Percentiles rank a stretch among this genome's conserved stretches.
Conservation (phyloP, 2,888 invertebrate genomes). For the Heteromurus nitidus region DNA sequence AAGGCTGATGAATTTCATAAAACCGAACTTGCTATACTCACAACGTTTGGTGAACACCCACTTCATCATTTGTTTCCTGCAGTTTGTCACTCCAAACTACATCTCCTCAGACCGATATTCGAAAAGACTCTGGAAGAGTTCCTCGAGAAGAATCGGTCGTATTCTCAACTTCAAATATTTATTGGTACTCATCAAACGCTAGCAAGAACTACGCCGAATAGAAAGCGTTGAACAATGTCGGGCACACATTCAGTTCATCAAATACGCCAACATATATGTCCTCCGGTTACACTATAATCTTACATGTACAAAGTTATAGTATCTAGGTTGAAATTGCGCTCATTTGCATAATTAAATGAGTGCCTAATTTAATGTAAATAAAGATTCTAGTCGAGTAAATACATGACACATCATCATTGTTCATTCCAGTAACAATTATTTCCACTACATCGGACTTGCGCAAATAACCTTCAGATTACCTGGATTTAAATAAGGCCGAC, state of each 20-base stretch:
- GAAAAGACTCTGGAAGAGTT: conserved; percentile 77
- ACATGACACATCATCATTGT: too few relatives aligned
- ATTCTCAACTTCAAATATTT: conserved; percentile 80
- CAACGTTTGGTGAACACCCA: conserved; percentile 86
- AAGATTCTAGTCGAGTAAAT: too few relatives aligned
- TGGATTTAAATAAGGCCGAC: too few relatives aligned
- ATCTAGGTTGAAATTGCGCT: too few relatives aligned
- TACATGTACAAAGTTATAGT: too few relatives aligned
- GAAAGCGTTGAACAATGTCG: conserved; percentile 4
- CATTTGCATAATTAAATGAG: too few relatives aligned
- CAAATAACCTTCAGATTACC: too few relatives aligned
- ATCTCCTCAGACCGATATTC: conserved; percentile 69
- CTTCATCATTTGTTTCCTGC: conserved; percentile 90
- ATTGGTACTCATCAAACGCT: conserved; percentile 83
- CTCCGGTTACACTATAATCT: too few relatives aligned
- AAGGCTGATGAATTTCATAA: conserved; percentile 64
- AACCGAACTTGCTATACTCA: conserved; percentile 76
- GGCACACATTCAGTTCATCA: background rate
- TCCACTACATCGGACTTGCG: too few relatives aligned
- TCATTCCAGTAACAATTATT: too few relatives aligned
- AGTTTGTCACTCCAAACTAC: conserved; percentile 76
- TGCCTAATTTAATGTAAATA: too few relatives aligned
- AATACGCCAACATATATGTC: too few relatives aligned
- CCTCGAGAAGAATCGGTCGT: conserved; percentile 76
- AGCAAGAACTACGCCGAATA: conserved; percentile 77